A percentile compares a stretch with the other conserved stretches of the same genome.
These are phyloP conservation scores for Sphenopsis melanotis DNA, from an alignment of 2,797 vertebrate species.

Conservation along the genomic window DNA sequence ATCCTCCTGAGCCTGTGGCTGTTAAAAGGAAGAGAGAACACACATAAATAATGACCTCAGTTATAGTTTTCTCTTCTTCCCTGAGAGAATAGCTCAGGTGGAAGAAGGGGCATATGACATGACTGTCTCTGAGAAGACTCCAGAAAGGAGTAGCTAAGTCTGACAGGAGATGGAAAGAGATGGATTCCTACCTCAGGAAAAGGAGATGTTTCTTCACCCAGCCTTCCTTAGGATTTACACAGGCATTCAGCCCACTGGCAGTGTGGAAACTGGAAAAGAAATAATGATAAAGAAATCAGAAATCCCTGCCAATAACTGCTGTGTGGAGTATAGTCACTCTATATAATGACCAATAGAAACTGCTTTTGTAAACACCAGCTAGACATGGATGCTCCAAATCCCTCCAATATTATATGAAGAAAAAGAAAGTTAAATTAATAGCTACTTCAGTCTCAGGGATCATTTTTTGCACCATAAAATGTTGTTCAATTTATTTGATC, in stretches of 20 bases:
- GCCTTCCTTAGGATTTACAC: slow-evolving; percentile 62
- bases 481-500: not conserved
- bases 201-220: slow-evolving; percentile 68
- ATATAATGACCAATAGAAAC: not conserved
- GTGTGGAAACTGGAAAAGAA: slow-evolving; percentile 66
- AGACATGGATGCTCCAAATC: not conserved
- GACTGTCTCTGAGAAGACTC: not conserved
- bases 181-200: slow-evolving; percentile 60
- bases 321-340: not conserved
- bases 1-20: slow-evolving; percentile 56
- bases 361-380: not conserved
- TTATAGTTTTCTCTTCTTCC: not conserved
- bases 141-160: not conserved
- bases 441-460: not conserved
- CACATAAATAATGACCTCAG: not conserved
- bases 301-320: not conserved
- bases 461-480: not conserved
- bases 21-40: not conserved
- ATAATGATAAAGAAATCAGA: not conserved
- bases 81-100: not conserved
- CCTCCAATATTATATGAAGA: not conserved
- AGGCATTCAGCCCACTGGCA: not conserved
- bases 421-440: not conserved
- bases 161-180: not conserved
- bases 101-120: not conserved